These are phyloP conservation scores for Pan troglodytes DNA, from an alignment of 2,113 vertebrate species.

Conservation along the genomic window DNA sequence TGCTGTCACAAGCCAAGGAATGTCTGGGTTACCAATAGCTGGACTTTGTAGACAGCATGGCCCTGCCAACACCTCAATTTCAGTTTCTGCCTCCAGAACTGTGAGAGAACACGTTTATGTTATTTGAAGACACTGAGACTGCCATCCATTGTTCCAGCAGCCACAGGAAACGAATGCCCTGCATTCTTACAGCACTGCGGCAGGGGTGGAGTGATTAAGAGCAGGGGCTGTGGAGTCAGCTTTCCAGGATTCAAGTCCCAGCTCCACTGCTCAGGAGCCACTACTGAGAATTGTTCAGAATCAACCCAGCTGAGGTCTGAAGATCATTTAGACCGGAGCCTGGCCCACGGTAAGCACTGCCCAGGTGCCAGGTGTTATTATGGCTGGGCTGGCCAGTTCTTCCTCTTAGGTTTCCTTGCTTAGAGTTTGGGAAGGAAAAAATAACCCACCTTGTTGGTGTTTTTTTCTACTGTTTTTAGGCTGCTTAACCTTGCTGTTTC, in stretches of 20 bases:
- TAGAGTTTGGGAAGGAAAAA: not conserved
- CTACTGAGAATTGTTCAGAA: not conserved
- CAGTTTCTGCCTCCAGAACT: not conserved
- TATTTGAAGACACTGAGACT: not conserved
- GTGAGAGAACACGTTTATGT: not conserved
- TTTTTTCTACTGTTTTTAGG: not conserved
- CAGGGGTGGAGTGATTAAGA: not conserved
- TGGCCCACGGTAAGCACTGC: not conserved
- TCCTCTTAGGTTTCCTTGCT: fast-evolving
- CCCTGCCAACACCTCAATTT: not conserved
- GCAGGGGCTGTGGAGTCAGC: too few species aligned
- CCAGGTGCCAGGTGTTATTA: fast-evolving
- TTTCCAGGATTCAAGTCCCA: not conserved
- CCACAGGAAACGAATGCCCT: not conserved
- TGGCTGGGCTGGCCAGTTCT: not conserved
- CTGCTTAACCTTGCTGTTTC: not conserved
- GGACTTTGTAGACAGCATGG: not conserved
- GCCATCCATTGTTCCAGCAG: not conserved
- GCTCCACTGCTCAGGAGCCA: not conserved
- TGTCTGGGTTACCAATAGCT: not conserved
- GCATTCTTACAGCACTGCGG: not conserved
- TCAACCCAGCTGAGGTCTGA: not conserved
- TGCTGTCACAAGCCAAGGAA: not conserved
- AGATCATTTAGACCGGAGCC: not conserved
- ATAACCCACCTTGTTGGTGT: not conserved